phyloP scores from a whole-genome alignment of 1,140 invertebrate species.

The Lasioglossum albipes region DNA sequence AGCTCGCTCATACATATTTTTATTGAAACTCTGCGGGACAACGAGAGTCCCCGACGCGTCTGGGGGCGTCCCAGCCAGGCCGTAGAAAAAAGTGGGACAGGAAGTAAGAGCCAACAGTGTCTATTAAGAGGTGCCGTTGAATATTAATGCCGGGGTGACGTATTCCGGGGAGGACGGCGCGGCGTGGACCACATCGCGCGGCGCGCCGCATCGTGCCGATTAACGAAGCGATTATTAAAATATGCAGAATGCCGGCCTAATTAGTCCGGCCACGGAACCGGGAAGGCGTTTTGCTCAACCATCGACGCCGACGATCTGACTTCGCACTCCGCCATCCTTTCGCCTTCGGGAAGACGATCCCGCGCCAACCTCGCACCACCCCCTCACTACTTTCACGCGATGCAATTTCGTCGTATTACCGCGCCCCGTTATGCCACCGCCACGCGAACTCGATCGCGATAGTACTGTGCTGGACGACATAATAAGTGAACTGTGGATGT shows the following conservation, averaged over 20 bases:
- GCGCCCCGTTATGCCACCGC: constrained; percentile 16
- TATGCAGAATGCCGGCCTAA: constrained; percentile 57
- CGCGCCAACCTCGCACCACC: background rate
- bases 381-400: constrained; percentile 14
- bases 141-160: constrained; percentile 59
- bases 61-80: background rate
- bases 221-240: constrained; percentile 65
- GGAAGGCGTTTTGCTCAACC: constrained; percentile 26
- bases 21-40: background rate
- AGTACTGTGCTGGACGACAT: no score
- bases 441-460: background rate
- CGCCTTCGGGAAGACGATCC: background rate
- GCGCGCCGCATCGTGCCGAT: constrained; percentile 23
- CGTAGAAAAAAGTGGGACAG: constrained; percentile 3
- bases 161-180: constrained; percentile 34
- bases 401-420: constrained; percentile 29
- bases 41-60: background rate
- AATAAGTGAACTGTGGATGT: no score
- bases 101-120: constrained; percentile 43
- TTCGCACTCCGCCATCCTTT: background rate
- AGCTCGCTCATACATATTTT: constrained; percentile 10
- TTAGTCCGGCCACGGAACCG: constrained; percentile 48
- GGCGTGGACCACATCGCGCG: background rate
- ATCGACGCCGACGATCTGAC: background rate
- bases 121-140: constrained; percentile 59